Base-by-base conservation (phyloP, 1,140 invertebrate genomes). In the Caerostris darwini region DNA sequence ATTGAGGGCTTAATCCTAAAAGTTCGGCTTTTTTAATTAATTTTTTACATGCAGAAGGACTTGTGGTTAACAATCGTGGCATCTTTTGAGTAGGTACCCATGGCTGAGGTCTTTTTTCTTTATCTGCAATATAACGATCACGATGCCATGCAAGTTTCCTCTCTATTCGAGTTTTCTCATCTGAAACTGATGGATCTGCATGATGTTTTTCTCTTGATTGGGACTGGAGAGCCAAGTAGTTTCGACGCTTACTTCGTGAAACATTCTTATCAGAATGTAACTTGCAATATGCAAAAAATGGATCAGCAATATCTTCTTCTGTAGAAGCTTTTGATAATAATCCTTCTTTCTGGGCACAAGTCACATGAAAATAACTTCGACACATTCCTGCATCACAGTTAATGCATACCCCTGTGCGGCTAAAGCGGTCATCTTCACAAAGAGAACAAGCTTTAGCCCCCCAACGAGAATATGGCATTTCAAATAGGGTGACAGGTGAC, bases 371-470 rank as follows among this genome's bases (percentile, higher is more conserved):
- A 96, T 98, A 99, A 0, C 98, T 98, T 95, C 99, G 97, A 96
- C 99, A 99, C 97, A 99, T 98, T 54, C 99, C 99, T 54, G 99
- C 99, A 96, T 99, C 99, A 96, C 99, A 99, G 94, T 98, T 98
- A 90, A 99, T 98, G 95, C 98, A 98, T 5, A 99, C 98, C 6
- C 99, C 99, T 7, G 98, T 99, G 17, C 98, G 97, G 58, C 98
- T 97, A 95, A 98, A 98, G 56, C 98, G 96, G 7, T 97, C 97
- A 96, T 99, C 98, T 95, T 98, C 97, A 96, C 99, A 99, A 5
- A 99, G 96, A 19, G 97, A 97, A 96, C 98, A 99, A 3, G 97
- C 96, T 96, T 99, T 98, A 17, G 98, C 97, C 77, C 99, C 99
- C 98, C 99, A 99, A 95, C 98, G 98, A 90, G 97, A 98, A 96